A percentile compares a stretch with the other conserved stretches of the same genome.
phyloP scores from a whole-genome alignment of 2,113 vertebrate genomes.

The Ctenodactylus gundi region DNA sequence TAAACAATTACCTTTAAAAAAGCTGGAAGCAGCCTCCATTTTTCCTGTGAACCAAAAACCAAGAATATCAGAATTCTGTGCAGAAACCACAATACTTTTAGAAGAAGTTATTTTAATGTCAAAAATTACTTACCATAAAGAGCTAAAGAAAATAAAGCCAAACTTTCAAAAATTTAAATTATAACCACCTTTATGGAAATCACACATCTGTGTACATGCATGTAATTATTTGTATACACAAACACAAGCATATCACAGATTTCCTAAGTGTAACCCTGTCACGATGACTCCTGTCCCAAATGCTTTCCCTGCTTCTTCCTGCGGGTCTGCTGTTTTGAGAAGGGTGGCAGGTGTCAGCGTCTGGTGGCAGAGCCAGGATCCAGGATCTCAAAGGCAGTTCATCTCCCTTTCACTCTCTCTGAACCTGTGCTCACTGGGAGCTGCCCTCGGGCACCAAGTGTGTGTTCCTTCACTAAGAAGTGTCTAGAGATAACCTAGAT shows the following conservation, averaged over 20 bases:
- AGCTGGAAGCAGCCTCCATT: constrained; percentile 98
- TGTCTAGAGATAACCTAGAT: neutral
- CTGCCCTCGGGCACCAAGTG: rapidly evolving
- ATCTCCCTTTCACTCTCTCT: neutral
- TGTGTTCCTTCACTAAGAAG: neutral
- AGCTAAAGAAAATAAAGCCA: neutral
- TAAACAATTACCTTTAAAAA: constrained; percentile 93
- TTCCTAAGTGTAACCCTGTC: neutral
- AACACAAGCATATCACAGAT: neutral
- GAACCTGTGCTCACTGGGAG: neutral
- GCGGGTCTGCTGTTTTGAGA: neutral
- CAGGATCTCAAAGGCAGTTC: too few species aligned
- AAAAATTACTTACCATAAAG: neutral
- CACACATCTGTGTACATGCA: neutral
- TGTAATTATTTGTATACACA: neutral
- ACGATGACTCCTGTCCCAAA: neutral
- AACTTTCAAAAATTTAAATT: neutral
- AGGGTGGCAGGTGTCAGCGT: neutral
- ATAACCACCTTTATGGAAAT: neutral
- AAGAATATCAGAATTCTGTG: constrained; percentile 37
- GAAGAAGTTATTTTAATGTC: neutral
- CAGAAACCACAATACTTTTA: neutral
- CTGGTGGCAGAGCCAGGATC: neutral
- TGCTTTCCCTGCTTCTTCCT: neutral
- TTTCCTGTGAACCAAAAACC: constrained; percentile 88